Percentiles rank a stretch among this genome's conserved stretches.
Conservation (phyloP, 1,140 invertebrate species). For the Himalopsyche phryganea region DNA sequence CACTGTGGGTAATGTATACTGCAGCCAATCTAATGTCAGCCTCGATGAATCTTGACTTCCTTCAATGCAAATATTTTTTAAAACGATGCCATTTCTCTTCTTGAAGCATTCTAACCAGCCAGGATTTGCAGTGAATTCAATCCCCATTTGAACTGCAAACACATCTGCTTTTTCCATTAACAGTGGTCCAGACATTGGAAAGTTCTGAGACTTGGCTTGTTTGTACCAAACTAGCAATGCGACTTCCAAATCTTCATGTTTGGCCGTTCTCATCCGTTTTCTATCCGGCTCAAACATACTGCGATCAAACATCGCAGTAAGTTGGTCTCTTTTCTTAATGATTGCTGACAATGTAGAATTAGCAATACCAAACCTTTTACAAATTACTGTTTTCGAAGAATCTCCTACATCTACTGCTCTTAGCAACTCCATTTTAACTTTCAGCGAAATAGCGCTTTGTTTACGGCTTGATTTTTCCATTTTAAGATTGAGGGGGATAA, state of each 20-base stretch:
- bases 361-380: background rate
- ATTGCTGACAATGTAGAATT: background rate
- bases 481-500: too few relatives aligned
- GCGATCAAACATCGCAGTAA: background rate
- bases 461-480: background rate
- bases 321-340: background rate
- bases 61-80: background rate
- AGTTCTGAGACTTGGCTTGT: background rate
- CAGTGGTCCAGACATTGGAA: background rate
- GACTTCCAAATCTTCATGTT: background rate
- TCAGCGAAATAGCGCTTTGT: background rate
- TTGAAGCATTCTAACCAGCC: background rate
- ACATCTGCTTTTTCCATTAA: background rate
- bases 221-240: background rate
- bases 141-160: background rate
- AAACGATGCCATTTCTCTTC: background rate
- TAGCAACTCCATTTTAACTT: background rate
- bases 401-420: background rate
- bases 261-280: background rate
- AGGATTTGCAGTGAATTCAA: background rate
- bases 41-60: background rate
- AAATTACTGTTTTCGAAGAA: background rate
- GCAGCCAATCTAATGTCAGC: background rate
- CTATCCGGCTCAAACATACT: background rate
- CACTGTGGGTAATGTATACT: background rate